Evolutionary conservation across 2,797 vertebrate species (phyloP).

Genomic region (Cetoscarus ocellatus): DNA sequence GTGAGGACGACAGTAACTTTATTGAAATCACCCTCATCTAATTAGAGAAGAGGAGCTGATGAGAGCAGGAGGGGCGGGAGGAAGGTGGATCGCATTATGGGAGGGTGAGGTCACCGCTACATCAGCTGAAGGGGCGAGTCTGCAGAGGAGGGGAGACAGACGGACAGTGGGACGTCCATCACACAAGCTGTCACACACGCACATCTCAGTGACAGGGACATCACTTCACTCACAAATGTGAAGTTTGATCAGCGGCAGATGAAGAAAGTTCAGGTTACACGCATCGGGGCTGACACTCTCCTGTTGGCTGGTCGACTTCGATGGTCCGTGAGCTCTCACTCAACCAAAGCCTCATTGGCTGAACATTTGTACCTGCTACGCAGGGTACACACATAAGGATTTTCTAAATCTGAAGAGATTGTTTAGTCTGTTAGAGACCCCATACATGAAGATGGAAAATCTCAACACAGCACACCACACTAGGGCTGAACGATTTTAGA

Average conservation of each 20-base stretch:
- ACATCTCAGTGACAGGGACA: constrained; percentile 14
- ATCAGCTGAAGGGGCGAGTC: constrained; percentile 51
- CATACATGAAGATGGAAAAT: too few species aligned
- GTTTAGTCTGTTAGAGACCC: too few species aligned
- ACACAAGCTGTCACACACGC: constrained; percentile 39
- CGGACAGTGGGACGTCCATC: constrained; percentile 25
- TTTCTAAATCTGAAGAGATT: too few species aligned
- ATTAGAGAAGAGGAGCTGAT: constrained; percentile 76
- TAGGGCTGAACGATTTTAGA: too few species aligned
- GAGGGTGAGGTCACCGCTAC: constrained; percentile 60
- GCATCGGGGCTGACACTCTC: too few species aligned
- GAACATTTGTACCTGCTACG: too few species aligned
- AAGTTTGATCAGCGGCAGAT: constrained; percentile 19
- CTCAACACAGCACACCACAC: too few species aligned
- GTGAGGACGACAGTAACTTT: constrained; percentile 77
- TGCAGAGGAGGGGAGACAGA: constrained; percentile 51
- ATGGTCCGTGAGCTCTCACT: too few species aligned
- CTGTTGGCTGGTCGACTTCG: too few species aligned
- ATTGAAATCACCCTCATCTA: constrained; percentile 82
- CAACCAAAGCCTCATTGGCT: too few species aligned
- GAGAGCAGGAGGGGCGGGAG: constrained; percentile 57
- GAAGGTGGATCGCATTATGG: constrained; percentile 61
- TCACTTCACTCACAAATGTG: constrained; percentile 29
- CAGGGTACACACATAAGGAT: too few species aligned
- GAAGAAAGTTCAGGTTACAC: neutral